Percentiles rank a stretch among this genome's conserved stretches.
Conservation (phyloP, 1,140 invertebrate species). For the Ostrea denselamellosa region DNA sequence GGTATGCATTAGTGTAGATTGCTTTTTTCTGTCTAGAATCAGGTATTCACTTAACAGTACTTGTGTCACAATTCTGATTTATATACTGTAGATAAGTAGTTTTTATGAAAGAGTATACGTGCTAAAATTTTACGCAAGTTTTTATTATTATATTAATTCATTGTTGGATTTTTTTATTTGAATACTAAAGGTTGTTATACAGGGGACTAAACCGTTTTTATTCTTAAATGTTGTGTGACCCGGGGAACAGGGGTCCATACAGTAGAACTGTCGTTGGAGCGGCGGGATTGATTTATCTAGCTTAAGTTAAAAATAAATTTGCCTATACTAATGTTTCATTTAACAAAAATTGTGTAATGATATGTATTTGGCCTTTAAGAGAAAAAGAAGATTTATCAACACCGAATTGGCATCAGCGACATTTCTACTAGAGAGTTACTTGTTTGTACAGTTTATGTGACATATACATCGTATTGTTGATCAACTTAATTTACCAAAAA, state of each 20-base stretch:
- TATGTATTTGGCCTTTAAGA: no score
- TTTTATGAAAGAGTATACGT: conserved; percentile 26
- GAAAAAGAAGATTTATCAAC: not conserved
- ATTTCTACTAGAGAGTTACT: not conserved
- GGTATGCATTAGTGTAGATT: conserved; percentile 10
- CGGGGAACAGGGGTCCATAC: not conserved
- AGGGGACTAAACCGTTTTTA: conserved; percentile 29
- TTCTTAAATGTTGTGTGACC: conserved; percentile 17
- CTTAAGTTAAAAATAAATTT: not conserved
- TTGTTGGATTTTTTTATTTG: conserved; percentile 37
- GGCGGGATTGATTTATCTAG: not conserved
- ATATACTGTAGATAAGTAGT: conserved; percentile 32
- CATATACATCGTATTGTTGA: conserved; percentile 38
- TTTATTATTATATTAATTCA: conserved; percentile 35
- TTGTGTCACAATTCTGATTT: conserved; percentile 16
- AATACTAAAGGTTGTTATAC: conserved; percentile 11
- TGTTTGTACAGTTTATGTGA: conserved; percentile 31
- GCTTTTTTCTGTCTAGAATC: conserved; percentile 11
- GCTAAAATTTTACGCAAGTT: conserved; percentile 35
- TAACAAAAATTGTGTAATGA: no score
- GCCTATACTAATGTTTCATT: no score
- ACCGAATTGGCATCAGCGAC: not conserved
- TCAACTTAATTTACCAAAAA: conserved; percentile 40
- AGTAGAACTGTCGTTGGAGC: conserved; percentile 4
- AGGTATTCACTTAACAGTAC: not conserved